Base-by-base conservation (phyloP, 2,113 vertebrate genomes). In the Colossoma macropomum region DNA sequence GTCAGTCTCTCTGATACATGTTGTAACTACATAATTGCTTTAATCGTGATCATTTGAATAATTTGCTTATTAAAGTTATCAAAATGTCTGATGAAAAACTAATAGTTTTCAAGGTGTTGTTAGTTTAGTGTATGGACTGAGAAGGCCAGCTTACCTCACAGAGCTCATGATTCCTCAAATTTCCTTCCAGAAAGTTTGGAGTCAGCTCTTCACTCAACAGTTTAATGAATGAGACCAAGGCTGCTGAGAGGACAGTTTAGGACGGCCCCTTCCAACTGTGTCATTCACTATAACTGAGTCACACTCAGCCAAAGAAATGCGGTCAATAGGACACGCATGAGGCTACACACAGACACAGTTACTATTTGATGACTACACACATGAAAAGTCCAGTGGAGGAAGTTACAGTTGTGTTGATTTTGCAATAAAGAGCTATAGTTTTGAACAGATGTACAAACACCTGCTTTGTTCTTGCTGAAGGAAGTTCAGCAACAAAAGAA, bases 161-260 rank as follows among this genome's bases (percentile, higher is more conserved):
- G 86, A 85, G 62, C 85, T 76, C 86, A 87, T 87, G 60, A 32
- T 85, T 48, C 48, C 45, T 45, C 48, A 50, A 48, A 32, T 45
- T 21, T 59, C 80, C 48, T 74, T 69, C 45, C 25, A 56, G 80
- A 41, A 68, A 27, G 25, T 27, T n/a, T 27, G 9, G 8, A 11
- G n/a, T 11, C 7, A 10, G 10, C 23, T 27, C 25, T 62, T 27
- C n/a, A 25, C 59, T 25, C 59, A 10, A 62, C n/a, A 23, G 23
- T 16, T 76, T 69, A 27, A 82, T 82, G 81, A 82, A 69, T 69
- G 81, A 68, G 73, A 59, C 48, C 27, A n/a, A 27, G 21, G 41
- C 41, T 59, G 1, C 23, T 59, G 56, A 59, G 56, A 59, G 11
- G 56, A n/a, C 1, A n/a, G 59, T 62, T 62, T 27, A 25, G n/a